These are phyloP conservation scores for Drosophila takahashii DNA, from an alignment of 1,140 invertebrate species.

Conservation along the genomic window DNA sequence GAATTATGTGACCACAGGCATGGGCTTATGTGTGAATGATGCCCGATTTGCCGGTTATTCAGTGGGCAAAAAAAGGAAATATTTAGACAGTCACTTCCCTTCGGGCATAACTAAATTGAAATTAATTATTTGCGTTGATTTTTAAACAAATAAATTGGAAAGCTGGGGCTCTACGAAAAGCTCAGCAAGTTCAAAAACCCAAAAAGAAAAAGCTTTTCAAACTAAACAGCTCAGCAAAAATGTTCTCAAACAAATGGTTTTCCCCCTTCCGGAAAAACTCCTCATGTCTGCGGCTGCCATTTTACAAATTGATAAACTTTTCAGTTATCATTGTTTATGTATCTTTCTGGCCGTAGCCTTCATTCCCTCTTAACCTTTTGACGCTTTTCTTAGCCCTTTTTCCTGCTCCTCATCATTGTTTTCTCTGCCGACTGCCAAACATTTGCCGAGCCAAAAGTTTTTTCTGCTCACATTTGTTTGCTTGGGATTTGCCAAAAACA, in stretches of 20 bases:
- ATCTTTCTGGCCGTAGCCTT: slow-evolving; percentile 59
- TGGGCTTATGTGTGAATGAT: slow-evolving; percentile 37
- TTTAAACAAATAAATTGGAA: neutral
- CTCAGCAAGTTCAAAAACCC: slow-evolving; percentile 28
- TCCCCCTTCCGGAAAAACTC: slow-evolving; percentile 6
- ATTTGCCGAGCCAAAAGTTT: slow-evolving; percentile 45
- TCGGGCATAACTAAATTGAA: slow-evolving; percentile 5
- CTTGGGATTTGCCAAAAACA: slow-evolving; percentile 69
- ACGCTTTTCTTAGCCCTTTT: neutral
- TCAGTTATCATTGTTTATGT: slow-evolving; percentile 80
- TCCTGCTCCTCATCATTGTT: slow-evolving; percentile 47
- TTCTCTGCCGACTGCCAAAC: slow-evolving; percentile 48
- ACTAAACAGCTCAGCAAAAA: neutral
- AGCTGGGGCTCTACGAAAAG: slow-evolving; percentile 1
- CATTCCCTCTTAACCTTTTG: slow-evolving; percentile 55
- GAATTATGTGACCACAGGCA: slow-evolving; percentile 39
- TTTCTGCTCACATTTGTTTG: slow-evolving; percentile 61
- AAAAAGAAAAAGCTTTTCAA: slow-evolving; percentile 13
- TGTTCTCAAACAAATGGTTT: neutral
- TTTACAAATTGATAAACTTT: slow-evolving; percentile 82
- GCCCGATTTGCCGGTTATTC: slow-evolving; percentile 23
- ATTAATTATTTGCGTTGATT: slow-evolving; percentile 3
- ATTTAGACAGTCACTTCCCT: slow-evolving; percentile 24
- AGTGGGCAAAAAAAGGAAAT: slow-evolving; percentile 11
- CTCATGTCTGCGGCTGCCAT: slow-evolving; percentile 60